Base-by-base conservation (phyloP, 2,113 vertebrate species). In the human (Homo sapiens) region DNA sequence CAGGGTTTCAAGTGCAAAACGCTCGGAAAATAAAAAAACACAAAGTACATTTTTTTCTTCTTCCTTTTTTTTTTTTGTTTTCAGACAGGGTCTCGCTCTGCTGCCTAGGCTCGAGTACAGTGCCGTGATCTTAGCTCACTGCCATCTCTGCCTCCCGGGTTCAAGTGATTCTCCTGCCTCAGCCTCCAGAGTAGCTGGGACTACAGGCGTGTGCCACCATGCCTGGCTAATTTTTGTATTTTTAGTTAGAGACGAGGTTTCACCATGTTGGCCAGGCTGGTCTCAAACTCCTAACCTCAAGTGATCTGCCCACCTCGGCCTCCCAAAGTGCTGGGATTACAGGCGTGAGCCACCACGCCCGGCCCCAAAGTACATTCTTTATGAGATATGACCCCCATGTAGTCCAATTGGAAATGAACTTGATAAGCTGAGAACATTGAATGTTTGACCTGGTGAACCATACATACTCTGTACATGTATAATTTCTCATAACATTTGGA, bases 151-250 rank as follows among this genome's bases (percentile, higher is more conserved):
- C 32, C 66, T 68, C 6, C 66, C 14, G 0, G 66, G 32, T 40
- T 40, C 40, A 40, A 40, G 40, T 40, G 40, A 40, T 40, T 40
- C 40, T 40, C 40, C 40, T 40, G 40, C 40, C 40, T 40, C 40
- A 40, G 40, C 40, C 40, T 40, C 40, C 40, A 40, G 40, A 40
- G 40, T 68, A 35, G 66, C 66, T 68, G 32, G 14, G 16, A 35
- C 14, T 35, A 35, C 14, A 68, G 14, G 66, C 1, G 0, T 68
- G 66, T 0, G 0, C 66, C 66, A 35, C 64, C 66, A 68, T 17
- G 66, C 66, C 66, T 68, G 66, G 66, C 66, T 68, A 35, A 35
- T 68, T 68, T 35, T 68, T 68, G 6, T 68, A 68, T 17, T 68
- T 35, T 30, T 68, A 35, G 66, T 68, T 35, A 68, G 32, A 68